These are phyloP conservation scores for Drosophila sucinea DNA, from an alignment of 1,140 invertebrate species.

Conservation along the genomic window DNA sequence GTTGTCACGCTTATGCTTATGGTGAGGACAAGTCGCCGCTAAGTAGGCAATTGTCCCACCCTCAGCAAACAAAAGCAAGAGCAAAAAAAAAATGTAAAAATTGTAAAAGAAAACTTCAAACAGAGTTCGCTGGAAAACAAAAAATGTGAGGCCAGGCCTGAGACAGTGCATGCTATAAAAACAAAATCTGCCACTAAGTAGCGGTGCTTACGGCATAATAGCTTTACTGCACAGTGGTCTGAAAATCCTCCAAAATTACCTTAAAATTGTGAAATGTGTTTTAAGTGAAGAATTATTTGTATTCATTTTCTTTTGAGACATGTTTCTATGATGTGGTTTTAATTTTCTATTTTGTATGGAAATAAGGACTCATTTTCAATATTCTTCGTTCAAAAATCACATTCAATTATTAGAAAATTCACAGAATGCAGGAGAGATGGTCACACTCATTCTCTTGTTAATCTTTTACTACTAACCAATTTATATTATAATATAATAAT, in stretches of 20 bases:
- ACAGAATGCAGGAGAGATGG: no score
- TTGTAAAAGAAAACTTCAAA: slow-evolving; percentile 67
- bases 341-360: no score
- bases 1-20: slow-evolving; percentile 12
- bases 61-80: slow-evolving; percentile 30
- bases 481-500: no score
- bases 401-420: no score
- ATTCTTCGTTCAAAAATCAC: no score
- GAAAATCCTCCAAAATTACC: not conserved
- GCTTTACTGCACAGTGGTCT: slow-evolving; percentile 49
- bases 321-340: not conserved
- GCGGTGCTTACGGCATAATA: slow-evolving; percentile 73
- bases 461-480: no score
- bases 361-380: no score
- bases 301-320: not conserved
- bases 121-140: slow-evolving; percentile 13
- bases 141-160: no score
- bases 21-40: slow-evolving; percentile 47
- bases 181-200: slow-evolving; percentile 76
- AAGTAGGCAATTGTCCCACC: slow-evolving; percentile 51
- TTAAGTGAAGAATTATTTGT: no score
- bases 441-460: no score
- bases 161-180: slow-evolving; percentile 46
- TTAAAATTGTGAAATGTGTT: not conserved
- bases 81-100: slow-evolving; percentile 12